A percentile compares a stretch with the other conserved stretches of the same genome.
Evolutionary conservation across 2,113 vertebrate species (phyloP).

Genomic region (Bubo scandiacus): DNA sequence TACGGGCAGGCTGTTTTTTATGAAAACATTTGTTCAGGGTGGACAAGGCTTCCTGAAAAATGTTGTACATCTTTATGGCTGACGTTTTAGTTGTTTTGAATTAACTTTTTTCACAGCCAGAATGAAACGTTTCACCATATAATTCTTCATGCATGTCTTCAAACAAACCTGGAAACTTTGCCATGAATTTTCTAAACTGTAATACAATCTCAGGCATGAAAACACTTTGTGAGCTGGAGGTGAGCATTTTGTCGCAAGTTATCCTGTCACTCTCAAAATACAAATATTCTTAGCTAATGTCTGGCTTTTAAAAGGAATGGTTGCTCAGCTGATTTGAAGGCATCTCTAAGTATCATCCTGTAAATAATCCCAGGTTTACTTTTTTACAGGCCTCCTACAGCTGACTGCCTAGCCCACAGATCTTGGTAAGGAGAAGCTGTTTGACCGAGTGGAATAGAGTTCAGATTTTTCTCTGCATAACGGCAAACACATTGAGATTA

Average conservation of each 20-base stretch:
- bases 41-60: constrained; percentile 74
- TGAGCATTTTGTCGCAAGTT: constrained; percentile 1
- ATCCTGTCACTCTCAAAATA: constrained; percentile 49
- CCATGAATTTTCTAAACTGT: constrained; percentile 24
- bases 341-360: background rate
- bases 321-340: background rate
- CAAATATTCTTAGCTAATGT: constrained; percentile 23
- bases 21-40: constrained; percentile 76
- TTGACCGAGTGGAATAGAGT: background rate
- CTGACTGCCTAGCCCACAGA: background rate
- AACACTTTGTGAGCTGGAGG: constrained; percentile 55
- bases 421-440: background rate
- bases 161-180: constrained; percentile 61
- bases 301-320: constrained; percentile 15
- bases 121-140: constrained; percentile 68
- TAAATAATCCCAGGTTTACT: background rate
- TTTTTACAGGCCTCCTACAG: background rate
- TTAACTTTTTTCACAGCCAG: constrained; percentile 56
- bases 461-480: background rate
- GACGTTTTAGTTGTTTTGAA: constrained; percentile 77
- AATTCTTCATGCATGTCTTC: constrained; percentile 65
- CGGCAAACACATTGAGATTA: background rate
- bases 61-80: constrained; percentile 70
- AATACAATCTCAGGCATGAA: constrained; percentile 47
- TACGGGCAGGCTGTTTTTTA: constrained; percentile 69